Evolutionary conservation across 2,797 vertebrate genomes (phyloP), one percentile per base, ranked within the genome.

Genomic region (Lycodopsis pacificus): DNA sequence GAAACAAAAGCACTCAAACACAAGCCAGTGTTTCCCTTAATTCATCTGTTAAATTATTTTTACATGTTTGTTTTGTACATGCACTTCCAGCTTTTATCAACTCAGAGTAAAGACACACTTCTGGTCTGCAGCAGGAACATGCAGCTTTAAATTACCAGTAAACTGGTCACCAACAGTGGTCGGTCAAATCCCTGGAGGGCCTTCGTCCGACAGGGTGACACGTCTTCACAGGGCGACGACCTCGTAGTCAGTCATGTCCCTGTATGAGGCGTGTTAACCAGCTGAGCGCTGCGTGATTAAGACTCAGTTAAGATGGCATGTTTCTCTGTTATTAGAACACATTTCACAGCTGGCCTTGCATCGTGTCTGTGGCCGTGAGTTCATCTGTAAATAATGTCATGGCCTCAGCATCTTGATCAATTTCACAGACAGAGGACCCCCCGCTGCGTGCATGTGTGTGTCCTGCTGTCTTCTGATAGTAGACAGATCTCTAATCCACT

Each of bases 401-500:
- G 81, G 75, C 71, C 54, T 58, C 53, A 70, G 70, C 81, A 70
- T 91, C 86, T 92, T 83, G 85, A 91, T 93, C 91, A 86, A 71
- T 93, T 93, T 91, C 89, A 92, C 87, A 93, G 88, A 91, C 89
- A 71, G 80, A 7, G 58, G 49, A 53, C 79, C 83, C 61, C 88
- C 54, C 25, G 82, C 57, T 77, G 89, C 0, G 80, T 73, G 67
- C 25, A 67, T 88, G 88, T 90, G 88, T 80, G 87, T 82, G 88
- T 85, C 91, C 91, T 90, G 90, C 89, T 93, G 91, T 85, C 87
- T 82, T 90, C 89, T 86, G 74, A 81, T 84, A 59, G 82, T 48
- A 86, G 90, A 92, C 93, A 91, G 89, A 91, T 64, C 83, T 83
- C 89, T 95, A 95, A 95, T 95, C 94, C 91, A 70, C 80, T 44